Evolutionary conservation across 2,113 vertebrate species (phyloP).

Genomic region (Oophaga pumilio): DNA sequence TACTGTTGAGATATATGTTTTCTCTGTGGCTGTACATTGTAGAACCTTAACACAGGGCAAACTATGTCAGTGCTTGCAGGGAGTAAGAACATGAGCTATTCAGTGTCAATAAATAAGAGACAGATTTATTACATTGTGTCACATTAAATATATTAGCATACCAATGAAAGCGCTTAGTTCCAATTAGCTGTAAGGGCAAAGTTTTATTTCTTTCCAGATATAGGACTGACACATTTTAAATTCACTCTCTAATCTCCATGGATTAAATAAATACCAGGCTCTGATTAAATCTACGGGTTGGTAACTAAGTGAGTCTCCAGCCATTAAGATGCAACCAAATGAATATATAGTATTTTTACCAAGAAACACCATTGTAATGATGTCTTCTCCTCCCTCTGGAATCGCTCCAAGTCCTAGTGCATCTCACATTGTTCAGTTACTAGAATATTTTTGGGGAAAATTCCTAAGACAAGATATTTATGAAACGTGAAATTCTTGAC

Average conservation of each 20-base stretch:
- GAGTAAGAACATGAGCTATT: conserved; percentile 51
- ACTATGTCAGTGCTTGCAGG: conserved; percentile 28
- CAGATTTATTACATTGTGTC: conserved; percentile 52
- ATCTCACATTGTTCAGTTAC: background rate
- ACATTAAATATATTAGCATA: conserved; percentile 54
- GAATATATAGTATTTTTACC: conserved; percentile 35
- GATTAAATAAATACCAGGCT: background rate
- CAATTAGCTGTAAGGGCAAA: conserved; percentile 52
- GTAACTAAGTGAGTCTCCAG: conserved; percentile 13
- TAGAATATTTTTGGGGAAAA: background rate
- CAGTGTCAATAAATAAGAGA: conserved; percentile 9
- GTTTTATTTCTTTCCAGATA: conserved; percentile 45
- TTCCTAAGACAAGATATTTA: conserved; percentile 13
- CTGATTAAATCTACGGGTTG: background rate
- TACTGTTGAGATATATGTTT: conserved; percentile 49
- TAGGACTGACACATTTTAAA: conserved; percentile 45
- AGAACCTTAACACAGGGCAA: conserved; percentile 47
- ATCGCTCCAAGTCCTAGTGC: background rate
- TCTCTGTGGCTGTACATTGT: conserved; percentile 36
- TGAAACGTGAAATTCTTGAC: background rate
- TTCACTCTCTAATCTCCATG: conserved; percentile 50
- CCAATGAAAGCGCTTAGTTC: conserved; percentile 61
- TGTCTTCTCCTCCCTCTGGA: conserved; percentile 12
- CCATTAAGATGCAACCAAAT: conserved; percentile 14
- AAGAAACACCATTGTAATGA: conserved; percentile 20